These are phyloP conservation scores for Allophyes oxyacanthae DNA, from an alignment of 2,888 invertebrate species.

Conservation along the genomic window DNA sequence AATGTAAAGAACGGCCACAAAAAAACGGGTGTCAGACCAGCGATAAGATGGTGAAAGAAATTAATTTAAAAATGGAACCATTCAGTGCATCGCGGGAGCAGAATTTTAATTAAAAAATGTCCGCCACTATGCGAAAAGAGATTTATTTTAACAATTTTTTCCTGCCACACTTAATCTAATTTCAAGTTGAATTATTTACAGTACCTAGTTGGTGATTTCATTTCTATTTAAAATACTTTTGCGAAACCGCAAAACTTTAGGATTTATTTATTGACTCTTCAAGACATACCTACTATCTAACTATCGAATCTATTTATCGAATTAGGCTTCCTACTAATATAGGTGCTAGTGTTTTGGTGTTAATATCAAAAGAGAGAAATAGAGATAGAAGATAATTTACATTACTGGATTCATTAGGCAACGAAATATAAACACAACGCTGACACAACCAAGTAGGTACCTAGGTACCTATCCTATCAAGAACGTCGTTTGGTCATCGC, in stretches of 20 bases:
- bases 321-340: not conserved
- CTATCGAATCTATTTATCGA: too few species aligned
- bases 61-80: conserved; percentile 62
- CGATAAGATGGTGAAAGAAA: conserved; percentile 57
- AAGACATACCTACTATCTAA: too few species aligned
- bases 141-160: conserved; percentile 55
- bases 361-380: too few species aligned
- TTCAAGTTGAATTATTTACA: conserved; percentile 35
- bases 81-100: conserved; percentile 59
- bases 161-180: conserved; percentile 35
- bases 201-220: conserved; percentile 12
- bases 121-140: conserved; percentile 50
- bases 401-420: too few species aligned
- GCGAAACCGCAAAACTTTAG: not conserved
- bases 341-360: not conserved
- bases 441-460: not conserved
- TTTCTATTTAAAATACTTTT: conserved; percentile 9
- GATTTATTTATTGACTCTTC: too few species aligned
- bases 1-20: conserved; percentile 31
- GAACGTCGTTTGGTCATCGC: not conserved
- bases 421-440: not conserved
- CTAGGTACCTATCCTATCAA: not conserved
- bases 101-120: conserved; percentile 71
- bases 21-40: conserved; percentile 30
- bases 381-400: too few species aligned